Conservation (phyloP, 2,888 invertebrate species). For the Eupithecia vulgata region DNA sequence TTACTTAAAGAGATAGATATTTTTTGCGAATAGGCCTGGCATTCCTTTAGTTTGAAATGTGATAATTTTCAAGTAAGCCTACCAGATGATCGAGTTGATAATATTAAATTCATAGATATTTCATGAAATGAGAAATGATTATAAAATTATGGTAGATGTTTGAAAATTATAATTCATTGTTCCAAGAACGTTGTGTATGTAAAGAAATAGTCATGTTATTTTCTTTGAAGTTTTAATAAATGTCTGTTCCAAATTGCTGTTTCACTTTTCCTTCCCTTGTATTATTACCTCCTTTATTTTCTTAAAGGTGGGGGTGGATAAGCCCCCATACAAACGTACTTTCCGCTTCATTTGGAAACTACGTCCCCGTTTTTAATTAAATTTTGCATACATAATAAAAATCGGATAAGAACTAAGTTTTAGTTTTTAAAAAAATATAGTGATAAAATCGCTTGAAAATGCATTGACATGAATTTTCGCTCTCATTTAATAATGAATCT, state of each 20-base stretch:
- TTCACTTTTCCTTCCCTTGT: constrained; percentile 46
- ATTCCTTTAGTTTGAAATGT: constrained; percentile 43
- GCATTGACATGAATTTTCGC: too few relatives aligned
- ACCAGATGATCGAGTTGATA: constrained; percentile 32
- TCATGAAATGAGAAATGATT: constrained; percentile 36
- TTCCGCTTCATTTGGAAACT: too few relatives aligned
- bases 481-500: too few relatives aligned
- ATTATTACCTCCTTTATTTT: neutral
- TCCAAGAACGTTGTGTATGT: constrained; percentile 56
- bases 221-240: constrained; percentile 81
- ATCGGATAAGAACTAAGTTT: too few relatives aligned
- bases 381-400: too few relatives aligned
- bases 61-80: constrained; percentile 40
- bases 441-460: too few relatives aligned
- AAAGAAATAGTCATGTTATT: constrained; percentile 70
- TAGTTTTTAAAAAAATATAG: too few relatives aligned
- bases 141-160: constrained; percentile 31
- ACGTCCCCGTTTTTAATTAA: too few relatives aligned
- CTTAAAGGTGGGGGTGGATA: too few relatives aligned
- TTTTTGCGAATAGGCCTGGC: constrained; percentile 44
- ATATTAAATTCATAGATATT: constrained; percentile 32
- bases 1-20: constrained; percentile 41
- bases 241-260: constrained; percentile 73
- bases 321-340: too few relatives aligned
- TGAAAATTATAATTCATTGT: constrained; percentile 46